Conservation (phyloP, 2,113 vertebrate species). For the Peromyscus maniculatus region DNA sequence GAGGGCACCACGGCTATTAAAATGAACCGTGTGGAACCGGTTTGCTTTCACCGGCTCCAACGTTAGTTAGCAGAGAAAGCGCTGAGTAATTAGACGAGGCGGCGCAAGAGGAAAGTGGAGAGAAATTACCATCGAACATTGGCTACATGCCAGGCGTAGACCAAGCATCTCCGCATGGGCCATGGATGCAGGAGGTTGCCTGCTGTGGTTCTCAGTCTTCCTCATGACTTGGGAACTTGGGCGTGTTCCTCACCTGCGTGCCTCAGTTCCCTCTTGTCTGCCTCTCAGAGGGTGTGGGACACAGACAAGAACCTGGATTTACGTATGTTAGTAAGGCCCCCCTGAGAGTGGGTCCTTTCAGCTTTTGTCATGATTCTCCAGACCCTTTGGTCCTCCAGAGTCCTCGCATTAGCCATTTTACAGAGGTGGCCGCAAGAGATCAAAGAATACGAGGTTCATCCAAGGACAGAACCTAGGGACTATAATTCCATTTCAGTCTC, state of each 20-base stretch:
- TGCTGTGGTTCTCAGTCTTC: background rate
- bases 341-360: background rate
- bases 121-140: background rate
- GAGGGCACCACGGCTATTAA: background rate
- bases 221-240: background rate
- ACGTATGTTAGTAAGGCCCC: background rate
- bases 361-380: background rate
- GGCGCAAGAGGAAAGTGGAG: background rate
- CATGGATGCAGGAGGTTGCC: background rate
- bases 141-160: background rate
- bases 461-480: background rate
- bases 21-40: background rate
- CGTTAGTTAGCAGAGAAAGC: conserved; percentile 50
- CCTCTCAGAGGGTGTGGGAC: background rate
- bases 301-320: background rate
- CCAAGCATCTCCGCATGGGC: background rate
- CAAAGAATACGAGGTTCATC: background rate
- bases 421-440: background rate
- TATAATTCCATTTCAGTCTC: background rate
- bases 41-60: conserved; percentile 35
- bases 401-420: background rate
- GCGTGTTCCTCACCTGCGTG: background rate
- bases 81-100: conserved; percentile 35
- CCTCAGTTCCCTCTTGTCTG: background rate
- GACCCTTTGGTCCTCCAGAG: background rate